These are phyloP conservation scores for Pluvialis apricaria DNA, from an alignment of 2,113 vertebrate genomes.

Conservation along the genomic window DNA sequence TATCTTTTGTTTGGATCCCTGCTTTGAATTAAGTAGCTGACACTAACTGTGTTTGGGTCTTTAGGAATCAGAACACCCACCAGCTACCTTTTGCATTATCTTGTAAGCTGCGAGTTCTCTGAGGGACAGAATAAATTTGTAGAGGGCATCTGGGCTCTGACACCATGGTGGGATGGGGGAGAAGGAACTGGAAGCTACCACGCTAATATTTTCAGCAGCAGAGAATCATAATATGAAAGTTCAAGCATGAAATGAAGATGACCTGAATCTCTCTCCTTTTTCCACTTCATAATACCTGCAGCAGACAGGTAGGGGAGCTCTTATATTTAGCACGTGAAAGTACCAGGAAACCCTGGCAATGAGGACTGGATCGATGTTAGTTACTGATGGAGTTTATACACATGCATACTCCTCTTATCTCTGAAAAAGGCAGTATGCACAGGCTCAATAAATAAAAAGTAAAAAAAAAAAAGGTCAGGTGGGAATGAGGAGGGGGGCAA, in stretches of 20 bases:
- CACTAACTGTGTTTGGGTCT: neutral
- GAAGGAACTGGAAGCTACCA: neutral
- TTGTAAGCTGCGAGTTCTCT: neutral
- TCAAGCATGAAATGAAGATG: neutral
- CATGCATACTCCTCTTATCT: neutral
- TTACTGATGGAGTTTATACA: neutral
- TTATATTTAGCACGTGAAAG: neutral
- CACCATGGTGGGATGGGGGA: neutral
- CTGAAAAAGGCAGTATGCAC: neutral
- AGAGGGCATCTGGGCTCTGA: neutral
- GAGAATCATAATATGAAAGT: neutral
- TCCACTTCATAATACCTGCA: neutral
- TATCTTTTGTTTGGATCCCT: neutral
- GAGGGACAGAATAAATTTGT: neutral
- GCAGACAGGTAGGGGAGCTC: slow-evolving; percentile 1
- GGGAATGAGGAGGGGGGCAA: neutral
- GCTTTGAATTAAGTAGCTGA: neutral
- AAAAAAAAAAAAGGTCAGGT: neutral
- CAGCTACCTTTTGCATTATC: accelerated
- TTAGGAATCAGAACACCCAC: neutral
- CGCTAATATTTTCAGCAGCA: neutral
- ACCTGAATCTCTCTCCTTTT: neutral
- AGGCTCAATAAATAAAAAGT: neutral
- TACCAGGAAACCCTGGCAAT: neutral
- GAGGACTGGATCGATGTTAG: neutral